Evolutionary conservation across 2,888 invertebrate species (phyloP).

Genomic region (Athalia rosae): DNA sequence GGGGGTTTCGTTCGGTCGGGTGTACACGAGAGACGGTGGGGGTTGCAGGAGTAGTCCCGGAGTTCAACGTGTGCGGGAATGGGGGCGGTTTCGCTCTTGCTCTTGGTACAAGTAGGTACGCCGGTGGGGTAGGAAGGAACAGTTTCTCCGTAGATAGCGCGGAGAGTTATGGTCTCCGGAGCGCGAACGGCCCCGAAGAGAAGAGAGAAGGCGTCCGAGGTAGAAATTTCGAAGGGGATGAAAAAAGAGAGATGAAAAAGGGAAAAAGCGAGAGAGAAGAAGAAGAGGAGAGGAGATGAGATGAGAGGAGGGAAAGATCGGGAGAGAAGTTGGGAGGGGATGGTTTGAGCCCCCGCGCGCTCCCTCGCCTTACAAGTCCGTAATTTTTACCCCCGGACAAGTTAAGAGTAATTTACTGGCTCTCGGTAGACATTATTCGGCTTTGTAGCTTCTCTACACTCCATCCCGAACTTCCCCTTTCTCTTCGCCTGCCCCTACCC

Average conservation of each 20-base stretch:
- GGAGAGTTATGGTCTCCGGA: constrained; percentile 68
- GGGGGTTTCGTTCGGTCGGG: constrained; percentile 49
- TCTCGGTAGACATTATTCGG: constrained; percentile 64
- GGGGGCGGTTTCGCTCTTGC: too few species aligned
- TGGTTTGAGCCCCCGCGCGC: constrained; percentile 61
- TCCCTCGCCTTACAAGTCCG: constrained; percentile 66
- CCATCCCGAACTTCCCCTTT: not conserved
- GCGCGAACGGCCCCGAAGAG: constrained; percentile 31
- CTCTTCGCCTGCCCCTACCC: constrained; percentile 10
- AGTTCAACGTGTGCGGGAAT: too few species aligned
- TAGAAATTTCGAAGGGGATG: not conserved
- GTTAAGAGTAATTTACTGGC: constrained; percentile 72
- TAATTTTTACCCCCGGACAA: constrained; percentile 71
- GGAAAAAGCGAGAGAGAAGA: not conserved
- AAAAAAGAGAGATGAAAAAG: constrained; percentile 3
- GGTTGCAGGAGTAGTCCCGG: not conserved
- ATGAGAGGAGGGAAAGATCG: not conserved
- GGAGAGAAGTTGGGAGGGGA: constrained; percentile 41
- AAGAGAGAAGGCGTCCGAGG: not conserved
- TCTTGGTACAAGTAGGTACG: not conserved
- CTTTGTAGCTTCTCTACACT: constrained; percentile 41
- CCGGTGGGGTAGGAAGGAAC: constrained; percentile 56
- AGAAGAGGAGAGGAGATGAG: not conserved
- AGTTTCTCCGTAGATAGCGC: constrained; percentile 68
- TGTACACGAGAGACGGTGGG: constrained; percentile 9